Evolutionary conservation across 2,888 invertebrate genomes (phyloP), one percentile per base, ranked within the genome.

Genomic region (Elegia similella): DNA sequence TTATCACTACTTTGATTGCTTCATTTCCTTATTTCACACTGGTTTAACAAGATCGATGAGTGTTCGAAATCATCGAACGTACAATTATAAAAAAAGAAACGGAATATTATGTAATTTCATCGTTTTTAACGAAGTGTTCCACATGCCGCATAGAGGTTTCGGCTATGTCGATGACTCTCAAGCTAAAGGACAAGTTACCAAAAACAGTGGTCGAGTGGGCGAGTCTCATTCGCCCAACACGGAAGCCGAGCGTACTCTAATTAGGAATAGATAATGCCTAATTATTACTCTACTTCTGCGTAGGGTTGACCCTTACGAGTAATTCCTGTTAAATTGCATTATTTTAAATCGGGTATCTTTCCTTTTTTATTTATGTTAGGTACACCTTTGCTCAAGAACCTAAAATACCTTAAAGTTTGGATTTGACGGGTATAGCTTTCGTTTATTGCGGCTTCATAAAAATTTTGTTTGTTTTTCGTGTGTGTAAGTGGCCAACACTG

Each of bases 131-230:
- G 63, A 69, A 30, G 44, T 46, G 23, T 17, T 61, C 74, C 72
- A 74, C 69, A 67, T 62, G 63, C 62, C 65, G 66, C 63, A 46
- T 52, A 60, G 57, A 64, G 64, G 68, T 34, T 50, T 50, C 12
- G 34, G 32, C 10, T 16, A 15, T 10, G 38, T 32, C 10, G 50
- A 50, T 50, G 34, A 16, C 50, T 50, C 30, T 67, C 8, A 34
- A 34, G 65, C 64, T 60, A 56, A 42, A 62, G 69, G 66, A 68
- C 86, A 80, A 81, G 82, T 75, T 85, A 70, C 87, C 87, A 76
- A 82, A 87, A 78, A 81, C 69, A 80, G 80, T 65, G 60, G 32
- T 65, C 74, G 69, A 23, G 67, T 76, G 69, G 50, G 50, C 34
- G 50, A 34, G n/a, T 7, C 86, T 86, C 84, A 86, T 86, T 76